phyloP scores from a whole-genome alignment of 2,113 vertebrate species.

The Glaucomys volans region DNA sequence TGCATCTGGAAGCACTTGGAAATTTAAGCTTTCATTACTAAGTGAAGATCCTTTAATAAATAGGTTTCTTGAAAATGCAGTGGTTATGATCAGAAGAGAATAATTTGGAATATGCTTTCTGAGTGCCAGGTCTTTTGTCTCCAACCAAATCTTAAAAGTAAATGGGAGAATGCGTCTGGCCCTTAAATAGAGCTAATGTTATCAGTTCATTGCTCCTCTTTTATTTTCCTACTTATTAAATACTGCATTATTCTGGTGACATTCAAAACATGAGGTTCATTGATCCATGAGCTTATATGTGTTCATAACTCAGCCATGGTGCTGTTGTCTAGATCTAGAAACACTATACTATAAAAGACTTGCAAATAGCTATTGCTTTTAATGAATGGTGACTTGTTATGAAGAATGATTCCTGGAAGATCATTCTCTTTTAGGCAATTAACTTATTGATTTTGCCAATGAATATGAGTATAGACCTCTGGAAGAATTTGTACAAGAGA shows the following conservation, averaged over 20 bases:
- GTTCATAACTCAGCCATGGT: slow-evolving; percentile 64
- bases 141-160: slow-evolving; percentile 24
- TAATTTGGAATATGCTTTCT: slow-evolving; percentile 30
- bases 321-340: slow-evolving; percentile 63
- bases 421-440: slow-evolving; percentile 65
- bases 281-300: slow-evolving; percentile 67
- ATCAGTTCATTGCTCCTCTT: slow-evolving; percentile 60
- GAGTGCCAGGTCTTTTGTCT: slow-evolving; percentile 1
- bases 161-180: neutral
- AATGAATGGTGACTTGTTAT: slow-evolving; percentile 73
- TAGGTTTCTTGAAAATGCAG: slow-evolving; percentile 3
- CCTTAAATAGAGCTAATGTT: slow-evolving; percentile 46
- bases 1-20: slow-evolving; percentile 19
- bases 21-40: slow-evolving; percentile 37
- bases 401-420: slow-evolving; percentile 70
- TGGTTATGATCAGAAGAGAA: neutral
- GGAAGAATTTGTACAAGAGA: slow-evolving; percentile 39
- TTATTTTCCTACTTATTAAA: slow-evolving; percentile 70
- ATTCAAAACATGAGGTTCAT: slow-evolving; percentile 65
- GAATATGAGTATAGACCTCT: slow-evolving; percentile 56
- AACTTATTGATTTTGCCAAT: slow-evolving; percentile 74
- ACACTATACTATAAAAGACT: slow-evolving; percentile 46
- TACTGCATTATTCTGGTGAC: slow-evolving; percentile 42
- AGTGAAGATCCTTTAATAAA: slow-evolving; percentile 40
- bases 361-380: slow-evolving; percentile 68